These are phyloP conservation scores for Carassius carassius DNA, from an alignment of 2,113 vertebrate genomes.

Conservation along the genomic window DNA sequence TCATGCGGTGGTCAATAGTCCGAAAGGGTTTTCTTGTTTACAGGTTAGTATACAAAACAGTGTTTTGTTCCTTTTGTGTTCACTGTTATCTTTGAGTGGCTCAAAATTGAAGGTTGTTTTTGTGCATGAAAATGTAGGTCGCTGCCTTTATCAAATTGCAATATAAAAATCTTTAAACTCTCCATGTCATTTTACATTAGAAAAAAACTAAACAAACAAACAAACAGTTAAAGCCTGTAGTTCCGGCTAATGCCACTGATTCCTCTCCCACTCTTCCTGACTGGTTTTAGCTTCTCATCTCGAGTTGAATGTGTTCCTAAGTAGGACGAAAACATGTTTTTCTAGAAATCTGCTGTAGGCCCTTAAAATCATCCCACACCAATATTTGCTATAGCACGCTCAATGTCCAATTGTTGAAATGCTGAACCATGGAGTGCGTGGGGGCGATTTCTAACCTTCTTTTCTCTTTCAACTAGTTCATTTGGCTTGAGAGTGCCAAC, in stretches of 20 bases:
- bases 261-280: conserved; percentile 21
- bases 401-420: conserved; percentile 21
- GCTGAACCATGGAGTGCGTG: conserved; percentile 1
- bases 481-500: conserved; percentile 11
- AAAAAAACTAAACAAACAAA: too few species aligned
- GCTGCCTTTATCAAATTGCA: background rate
- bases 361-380: conserved; percentile 17
- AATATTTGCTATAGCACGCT: background rate
- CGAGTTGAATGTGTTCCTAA: background rate
- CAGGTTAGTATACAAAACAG: background rate
- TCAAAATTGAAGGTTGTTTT: background rate
- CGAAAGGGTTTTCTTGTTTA: conserved; percentile 22
- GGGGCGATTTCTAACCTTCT: conserved; percentile 28
- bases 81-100: conserved; percentile 23
- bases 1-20: conserved; percentile 12
- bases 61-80: conserved; percentile 30
- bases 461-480: conserved; percentile 10
- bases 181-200: background rate
- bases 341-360: background rate
- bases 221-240: background rate
- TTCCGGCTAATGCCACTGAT: conserved; percentile 5
- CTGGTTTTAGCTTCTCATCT: background rate
- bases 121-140: background rate
- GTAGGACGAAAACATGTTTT: conserved; percentile 11
- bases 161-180: conserved; percentile 7